These are phyloP conservation scores for Odontesthes bonariensis DNA, from an alignment of 2,113 vertebrate species.

Conservation along the genomic window DNA sequence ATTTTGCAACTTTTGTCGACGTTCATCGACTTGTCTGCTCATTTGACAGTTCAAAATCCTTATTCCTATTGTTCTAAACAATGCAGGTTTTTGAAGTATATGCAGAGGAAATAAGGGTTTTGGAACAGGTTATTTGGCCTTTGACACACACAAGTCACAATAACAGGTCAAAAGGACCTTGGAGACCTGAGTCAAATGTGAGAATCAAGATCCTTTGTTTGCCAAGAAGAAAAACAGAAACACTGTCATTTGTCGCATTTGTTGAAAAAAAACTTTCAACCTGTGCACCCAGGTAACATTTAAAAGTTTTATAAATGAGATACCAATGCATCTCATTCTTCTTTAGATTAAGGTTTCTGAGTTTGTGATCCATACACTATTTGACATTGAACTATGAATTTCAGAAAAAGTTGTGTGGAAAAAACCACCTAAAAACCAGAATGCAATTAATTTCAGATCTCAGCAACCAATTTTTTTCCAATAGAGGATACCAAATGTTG, in stretches of 20 bases:
- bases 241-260: conserved; percentile 27
- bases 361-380: neutral
- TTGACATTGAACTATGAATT: neutral
- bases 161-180: conserved; percentile 30
- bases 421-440: too few species aligned
- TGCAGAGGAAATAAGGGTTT: conserved; percentile 48
- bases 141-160: conserved; percentile 33
- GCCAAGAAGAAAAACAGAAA: conserved; percentile 45
- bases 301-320: neutral
- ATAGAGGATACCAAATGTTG: too few species aligned
- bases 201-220: conserved; percentile 41
- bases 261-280: conserved; percentile 40
- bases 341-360: neutral
- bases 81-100: conserved; percentile 30
- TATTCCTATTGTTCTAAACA: neutral
- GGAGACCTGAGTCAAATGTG: conserved; percentile 38
- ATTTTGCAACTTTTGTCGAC: neutral
- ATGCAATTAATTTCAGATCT: too few species aligned
- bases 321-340: neutral
- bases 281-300: conserved; percentile 8
- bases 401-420: too few species aligned
- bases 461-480: too few species aligned
- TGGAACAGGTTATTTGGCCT: conserved; percentile 45
- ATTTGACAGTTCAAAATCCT: conserved; percentile 19
- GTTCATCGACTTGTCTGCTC: neutral